Evolutionary conservation across 2,797 vertebrate species (phyloP), one percentile per base, ranked within the genome.

Genomic region (Eospalax fontanierii): DNA sequence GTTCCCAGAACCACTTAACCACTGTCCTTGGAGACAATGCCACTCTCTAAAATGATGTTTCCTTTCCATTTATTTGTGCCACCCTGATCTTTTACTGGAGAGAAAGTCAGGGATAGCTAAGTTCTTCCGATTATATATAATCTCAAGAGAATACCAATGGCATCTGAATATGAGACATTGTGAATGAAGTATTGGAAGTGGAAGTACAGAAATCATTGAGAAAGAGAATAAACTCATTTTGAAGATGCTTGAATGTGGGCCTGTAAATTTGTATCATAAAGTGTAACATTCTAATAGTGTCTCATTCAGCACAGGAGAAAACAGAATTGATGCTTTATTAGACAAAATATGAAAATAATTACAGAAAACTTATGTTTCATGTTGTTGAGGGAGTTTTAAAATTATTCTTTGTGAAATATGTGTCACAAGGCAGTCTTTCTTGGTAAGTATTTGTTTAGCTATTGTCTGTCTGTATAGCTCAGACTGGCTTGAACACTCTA

Each of bases 1-100:
- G 61, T 82, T 84, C 40, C 63, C 85, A 50, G 92, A 90, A 66
- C n/a, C 1, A 50, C 2, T 86, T 81, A 96, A 78, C 30, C 26
- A 86, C 6, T 80, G 28, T 46, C 35, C 11, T 87, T 88, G 65
- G 93, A 85, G 61, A 94, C 90, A 94, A 68, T 87, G 33, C 79
- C 35, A 16, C 40, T 46, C 12, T 88, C n/a, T 93, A 61, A 71
- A 86, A n/a, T 65, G 21, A 43, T 73, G 10, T 46, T 79, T 54
- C 5, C 14, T 83, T 87, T 75, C 19, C 35, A 46, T 74, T 40
- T 24, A 15, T 91, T 26, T 82, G 16, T 74, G 61, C 70, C 7
- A 22, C 94, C n/a, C 30, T 33, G 9, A 75, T 79, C 28, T 7
- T 91, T 68, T 86, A 71, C 50, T 66, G 38, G 46, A n/a, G 19